Evolutionary conservation across 2,888 invertebrate genomes (phyloP), one percentile per base, ranked within the genome.

Genomic region (Odontocerum albicorne): DNA sequence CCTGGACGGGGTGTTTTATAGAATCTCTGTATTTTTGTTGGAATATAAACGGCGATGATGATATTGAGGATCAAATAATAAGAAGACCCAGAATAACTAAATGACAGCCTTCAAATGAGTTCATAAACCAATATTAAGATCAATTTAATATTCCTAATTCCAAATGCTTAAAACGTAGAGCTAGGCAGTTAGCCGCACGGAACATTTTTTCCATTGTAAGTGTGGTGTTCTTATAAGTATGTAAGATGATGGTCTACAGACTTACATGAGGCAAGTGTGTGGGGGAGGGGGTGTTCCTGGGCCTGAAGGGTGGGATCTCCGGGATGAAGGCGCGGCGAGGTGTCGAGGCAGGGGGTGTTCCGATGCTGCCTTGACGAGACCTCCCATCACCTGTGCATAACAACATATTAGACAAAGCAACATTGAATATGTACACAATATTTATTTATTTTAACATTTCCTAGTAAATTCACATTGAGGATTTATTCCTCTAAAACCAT

Each of bases 251-350:
- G 27, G 10, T 7, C 35, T 43, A n/a, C n/a, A n/a, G n/a, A n/a
- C 38, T 31, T 51, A 55, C 55, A 36, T 58, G 58, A 22, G 60
- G 46, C 12, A 52, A 38, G 12, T 53, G 53, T 4, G 61, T 58
- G 8, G 61, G 58, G 2, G 61, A 58, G 8, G 57, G 57, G 2
- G 57, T 53, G 15, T 52, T 55, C 13, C 44, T 39, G 31, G 42
- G 42, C 76, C 77, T 69, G 73, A 80, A 70, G 50, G 78, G 70
- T 12, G 78, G 78, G 67, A 78, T 77, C 62, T 80, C 80, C 0
- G 80, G 75, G 63, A 81, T 79, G 12, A 61, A 61, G 40, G 42
- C 59, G 35, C 39, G 63, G 22, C 42, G 65, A 45, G 47, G 62
- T 49, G 39, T 61, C 32, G 32, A 50, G 17, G 57, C 45, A 1